These are phyloP conservation scores for Oenanthe melanoleuca DNA, from an alignment of 2,113 vertebrate species.

Conservation along the genomic window DNA sequence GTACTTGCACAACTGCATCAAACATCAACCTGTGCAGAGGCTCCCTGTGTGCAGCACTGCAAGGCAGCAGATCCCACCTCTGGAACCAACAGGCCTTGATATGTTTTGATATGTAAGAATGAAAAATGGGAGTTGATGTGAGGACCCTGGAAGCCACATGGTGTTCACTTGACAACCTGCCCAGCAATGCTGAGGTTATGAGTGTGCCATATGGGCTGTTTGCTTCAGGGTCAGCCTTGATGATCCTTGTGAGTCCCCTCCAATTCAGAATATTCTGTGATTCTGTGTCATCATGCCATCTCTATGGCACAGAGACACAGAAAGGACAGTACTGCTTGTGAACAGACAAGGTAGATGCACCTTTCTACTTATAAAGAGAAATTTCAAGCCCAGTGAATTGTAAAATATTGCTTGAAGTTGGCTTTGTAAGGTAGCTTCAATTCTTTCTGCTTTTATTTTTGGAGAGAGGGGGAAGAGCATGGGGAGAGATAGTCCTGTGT, in stretches of 20 bases:
- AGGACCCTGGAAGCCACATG: background rate
- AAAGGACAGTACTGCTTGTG: background rate
- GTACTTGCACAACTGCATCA: fast-evolving
- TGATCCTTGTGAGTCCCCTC: background rate
- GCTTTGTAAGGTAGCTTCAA: background rate
- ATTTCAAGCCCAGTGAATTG: background rate
- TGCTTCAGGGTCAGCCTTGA: background rate
- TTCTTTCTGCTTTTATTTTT: background rate
- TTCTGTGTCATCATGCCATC: background rate
- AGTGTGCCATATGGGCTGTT: background rate
- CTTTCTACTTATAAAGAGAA: background rate
- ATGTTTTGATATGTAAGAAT: background rate
- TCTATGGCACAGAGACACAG: background rate
- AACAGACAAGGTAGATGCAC: background rate
- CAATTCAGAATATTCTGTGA: background rate
- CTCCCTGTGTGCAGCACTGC: background rate
- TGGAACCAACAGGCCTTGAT: background rate
- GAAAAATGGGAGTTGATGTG: background rate
- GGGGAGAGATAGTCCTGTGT: background rate
- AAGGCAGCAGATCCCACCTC: background rate
- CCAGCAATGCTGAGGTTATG: fast-evolving
- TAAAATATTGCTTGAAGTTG: background rate
- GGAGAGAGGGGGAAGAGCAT: fast-evolving
- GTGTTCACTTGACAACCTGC: fast-evolving
- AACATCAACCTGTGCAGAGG: fast-evolving